A percentile compares a stretch with the other conserved stretches of the same genome.
These are phyloP conservation scores for Nasonia vitripennis DNA, from an alignment of 1,140 invertebrate genomes.

Conservation along the genomic window DNA sequence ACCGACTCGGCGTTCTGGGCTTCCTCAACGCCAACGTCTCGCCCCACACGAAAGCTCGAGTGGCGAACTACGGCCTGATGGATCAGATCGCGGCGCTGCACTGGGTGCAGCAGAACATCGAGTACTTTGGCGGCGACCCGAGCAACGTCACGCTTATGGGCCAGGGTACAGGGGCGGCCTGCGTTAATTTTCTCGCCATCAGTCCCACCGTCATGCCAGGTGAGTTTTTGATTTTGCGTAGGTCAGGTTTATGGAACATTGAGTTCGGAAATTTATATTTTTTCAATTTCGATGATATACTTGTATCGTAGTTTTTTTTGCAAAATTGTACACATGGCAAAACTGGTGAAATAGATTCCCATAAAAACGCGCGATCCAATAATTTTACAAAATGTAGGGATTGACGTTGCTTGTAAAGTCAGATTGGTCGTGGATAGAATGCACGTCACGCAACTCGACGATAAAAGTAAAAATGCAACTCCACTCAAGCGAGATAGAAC, in stretches of 20 bases:
- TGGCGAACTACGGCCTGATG: constrained; percentile 95
- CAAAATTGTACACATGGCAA: too few species aligned
- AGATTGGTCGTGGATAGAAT: too few species aligned
- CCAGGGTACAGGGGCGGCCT: constrained; percentile 95
- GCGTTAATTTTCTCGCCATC: constrained; percentile 96
- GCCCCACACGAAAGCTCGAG: constrained; percentile 85
- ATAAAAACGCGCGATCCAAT: too few species aligned
- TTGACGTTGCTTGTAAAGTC: too few species aligned
- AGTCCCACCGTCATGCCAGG: constrained; percentile 93
- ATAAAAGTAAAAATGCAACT: too few species aligned
- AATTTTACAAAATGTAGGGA: too few species aligned
- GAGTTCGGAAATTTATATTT: too few species aligned
- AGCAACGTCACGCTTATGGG: constrained; percentile 93
- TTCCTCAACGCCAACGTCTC: constrained; percentile 91
- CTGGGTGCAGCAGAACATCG: constrained; percentile 95
- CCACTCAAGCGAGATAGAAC: too few species aligned
- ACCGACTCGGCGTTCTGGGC: constrained; percentile 94
- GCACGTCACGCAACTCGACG: too few species aligned
- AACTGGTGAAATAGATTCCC: too few species aligned
- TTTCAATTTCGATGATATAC: too few species aligned
- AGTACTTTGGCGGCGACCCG: constrained; percentile 91
- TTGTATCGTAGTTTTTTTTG: too few species aligned
- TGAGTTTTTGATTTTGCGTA: constrained; percentile 64
- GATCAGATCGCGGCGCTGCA: constrained; percentile 94
- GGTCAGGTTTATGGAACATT: neutral